phyloP scores from a whole-genome alignment of 2,888 invertebrate genomes.

The Steinernema carpocapsae region DNA sequence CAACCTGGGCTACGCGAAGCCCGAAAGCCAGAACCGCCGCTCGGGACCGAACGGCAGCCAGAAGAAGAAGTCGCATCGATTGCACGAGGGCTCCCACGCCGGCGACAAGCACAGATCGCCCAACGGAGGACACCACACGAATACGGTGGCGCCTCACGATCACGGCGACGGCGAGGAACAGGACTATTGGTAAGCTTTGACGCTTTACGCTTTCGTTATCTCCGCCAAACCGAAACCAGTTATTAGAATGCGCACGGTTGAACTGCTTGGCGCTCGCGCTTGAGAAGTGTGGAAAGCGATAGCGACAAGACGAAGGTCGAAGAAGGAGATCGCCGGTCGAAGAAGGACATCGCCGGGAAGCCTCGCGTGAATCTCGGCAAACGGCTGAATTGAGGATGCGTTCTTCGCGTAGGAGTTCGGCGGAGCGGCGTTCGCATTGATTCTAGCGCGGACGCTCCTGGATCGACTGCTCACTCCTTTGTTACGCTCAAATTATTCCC shows the following conservation, averaged over 20 bases:
- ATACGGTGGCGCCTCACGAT: conserved; percentile 36
- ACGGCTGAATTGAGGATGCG: neutral
- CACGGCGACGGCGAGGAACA: conserved; percentile 45
- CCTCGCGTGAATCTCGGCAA: neutral
- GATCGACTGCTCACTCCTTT: neutral
- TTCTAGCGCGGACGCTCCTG: neutral
- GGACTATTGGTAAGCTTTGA: conserved; percentile 46
- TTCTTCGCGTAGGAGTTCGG: neutral
- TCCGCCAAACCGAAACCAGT: conserved; percentile 11
- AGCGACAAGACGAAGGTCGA: too few species aligned
- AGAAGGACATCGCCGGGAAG: neutral
- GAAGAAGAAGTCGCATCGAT: conserved; percentile 2
- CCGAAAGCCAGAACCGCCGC: neutral
- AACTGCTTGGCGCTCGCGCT: too few species aligned
- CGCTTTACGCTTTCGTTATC: conserved; percentile 14
- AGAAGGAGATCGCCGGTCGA: too few species aligned
- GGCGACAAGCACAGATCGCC: neutral
- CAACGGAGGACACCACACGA: neutral
- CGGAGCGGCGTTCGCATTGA: neutral
- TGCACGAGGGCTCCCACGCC: neutral
- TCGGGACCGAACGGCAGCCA: neutral
- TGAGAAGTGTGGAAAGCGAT: neutral
- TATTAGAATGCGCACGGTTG: too few species aligned
- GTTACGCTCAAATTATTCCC: conserved; percentile 7
- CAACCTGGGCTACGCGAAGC: conserved; percentile 58